Evolutionary conservation across 2,888 invertebrate genomes (phyloP).

Genomic region (Rhodophaea formosa): DNA sequence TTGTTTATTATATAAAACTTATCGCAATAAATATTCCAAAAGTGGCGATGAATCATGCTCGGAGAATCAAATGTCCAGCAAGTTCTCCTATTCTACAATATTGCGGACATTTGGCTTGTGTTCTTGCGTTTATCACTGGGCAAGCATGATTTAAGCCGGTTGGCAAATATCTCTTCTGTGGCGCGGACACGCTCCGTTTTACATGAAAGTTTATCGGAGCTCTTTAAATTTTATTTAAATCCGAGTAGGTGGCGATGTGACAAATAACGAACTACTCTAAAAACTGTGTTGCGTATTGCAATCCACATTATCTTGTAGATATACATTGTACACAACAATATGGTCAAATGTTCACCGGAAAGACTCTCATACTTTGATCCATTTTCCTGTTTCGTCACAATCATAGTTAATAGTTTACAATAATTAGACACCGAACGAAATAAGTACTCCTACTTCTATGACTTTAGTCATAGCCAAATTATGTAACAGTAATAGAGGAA

Average conservation of each 20-base stretch:
- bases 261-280: constrained; percentile 31
- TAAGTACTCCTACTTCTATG: too few relatives aligned
- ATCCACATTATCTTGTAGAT: neutral
- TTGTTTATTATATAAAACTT: too few relatives aligned
- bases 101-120: constrained; percentile 39
- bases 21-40: constrained; percentile 4
- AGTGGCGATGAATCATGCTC: neutral
- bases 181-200: constrained; percentile 19
- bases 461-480: too few relatives aligned
- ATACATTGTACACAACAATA: neutral
- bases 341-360: too few relatives aligned
- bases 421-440: too few relatives aligned
- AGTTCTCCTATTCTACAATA: constrained; percentile 7
- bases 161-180: constrained; percentile 38
- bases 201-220: constrained; percentile 34
- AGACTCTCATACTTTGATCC: too few relatives aligned
- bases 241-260: constrained; percentile 37
- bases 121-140: constrained; percentile 34
- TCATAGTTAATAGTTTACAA: too few relatives aligned
- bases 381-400: too few relatives aligned
- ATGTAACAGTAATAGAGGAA: too few relatives aligned
- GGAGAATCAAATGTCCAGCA: neutral
- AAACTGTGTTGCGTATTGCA: constrained; percentile 27
- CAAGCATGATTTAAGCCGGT: constrained; percentile 41
- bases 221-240: constrained; percentile 33